These are phyloP conservation scores for Eledone cirrhosa DNA, from an alignment of 2,888 invertebrate genomes.

Conservation along the genomic window DNA sequence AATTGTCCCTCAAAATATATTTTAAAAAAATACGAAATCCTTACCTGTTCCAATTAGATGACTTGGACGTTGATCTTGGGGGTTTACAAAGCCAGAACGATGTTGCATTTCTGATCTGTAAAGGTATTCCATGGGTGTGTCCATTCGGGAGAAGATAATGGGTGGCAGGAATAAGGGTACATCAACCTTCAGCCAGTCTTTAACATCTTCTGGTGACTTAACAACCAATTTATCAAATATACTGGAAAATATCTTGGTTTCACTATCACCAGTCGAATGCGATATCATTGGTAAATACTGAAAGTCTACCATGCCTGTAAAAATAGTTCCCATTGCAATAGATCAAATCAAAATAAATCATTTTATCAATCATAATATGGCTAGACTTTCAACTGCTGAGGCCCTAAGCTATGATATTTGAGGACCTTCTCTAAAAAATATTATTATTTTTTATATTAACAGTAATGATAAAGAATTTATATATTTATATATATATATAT, in stretches of 20 bases:
- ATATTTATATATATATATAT: no score
- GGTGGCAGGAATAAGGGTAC: slow-evolving; percentile 80
- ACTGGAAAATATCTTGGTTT: slow-evolving; percentile 39
- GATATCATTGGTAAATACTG: slow-evolving; percentile 82
- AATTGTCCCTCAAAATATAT: no score
- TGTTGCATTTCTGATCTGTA: slow-evolving; percentile 54
- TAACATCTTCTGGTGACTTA: slow-evolving; percentile 42
- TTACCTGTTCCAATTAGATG: slow-evolving; percentile 58
- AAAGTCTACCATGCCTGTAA: slow-evolving; percentile 86
- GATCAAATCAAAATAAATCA: no score
- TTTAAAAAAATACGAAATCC: background rate
- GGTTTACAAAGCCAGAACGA: slow-evolving; percentile 40
- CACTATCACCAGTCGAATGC: slow-evolving; percentile 36
- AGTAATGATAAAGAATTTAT: no score
- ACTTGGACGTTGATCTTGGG: slow-evolving; percentile 41
- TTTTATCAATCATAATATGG: no score
- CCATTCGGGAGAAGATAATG: slow-evolving; percentile 80
- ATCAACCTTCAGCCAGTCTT: slow-evolving; percentile 72
- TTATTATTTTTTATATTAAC: no score
- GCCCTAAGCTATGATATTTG: no score
- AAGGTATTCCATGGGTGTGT: slow-evolving; percentile 69
- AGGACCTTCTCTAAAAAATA: no score
- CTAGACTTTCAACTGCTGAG: no score
- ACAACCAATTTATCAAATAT: slow-evolving; percentile 50
- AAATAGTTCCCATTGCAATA: no score